phyloP scores from a whole-genome alignment of 2,113 vertebrate genomes.

The Oophaga pumilio region DNA sequence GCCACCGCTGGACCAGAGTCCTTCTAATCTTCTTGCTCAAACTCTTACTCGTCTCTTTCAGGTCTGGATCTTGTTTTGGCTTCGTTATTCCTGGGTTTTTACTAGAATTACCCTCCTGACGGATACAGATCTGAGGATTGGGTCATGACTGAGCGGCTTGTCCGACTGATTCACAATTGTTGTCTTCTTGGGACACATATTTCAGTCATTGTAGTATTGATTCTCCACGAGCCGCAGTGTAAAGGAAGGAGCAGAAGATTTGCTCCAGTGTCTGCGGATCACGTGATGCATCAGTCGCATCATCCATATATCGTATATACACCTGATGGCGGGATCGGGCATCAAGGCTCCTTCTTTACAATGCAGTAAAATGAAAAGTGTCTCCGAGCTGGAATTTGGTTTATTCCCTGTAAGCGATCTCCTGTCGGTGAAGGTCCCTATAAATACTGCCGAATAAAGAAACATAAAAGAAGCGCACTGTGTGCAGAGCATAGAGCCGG shows the following conservation, averaged over 20 bases:
- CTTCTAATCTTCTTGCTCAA: too few species aligned
- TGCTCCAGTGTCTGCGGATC: not conserved
- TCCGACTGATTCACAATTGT: not conserved
- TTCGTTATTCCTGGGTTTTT: not conserved
- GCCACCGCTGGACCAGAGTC: too few species aligned
- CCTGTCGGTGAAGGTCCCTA: not conserved
- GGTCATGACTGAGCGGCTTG: not conserved
- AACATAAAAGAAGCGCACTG: not conserved
- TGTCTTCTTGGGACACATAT: not conserved
- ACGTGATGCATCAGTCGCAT: not conserved
- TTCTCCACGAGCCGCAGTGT: not conserved
- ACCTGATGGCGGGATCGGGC: not conserved
- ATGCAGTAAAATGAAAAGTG: constrained; percentile 15
- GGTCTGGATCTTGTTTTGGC: not conserved
- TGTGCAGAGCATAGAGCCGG: too few species aligned
- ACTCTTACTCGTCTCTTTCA: too few species aligned
- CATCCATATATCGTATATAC: not conserved
- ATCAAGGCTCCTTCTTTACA: not conserved
- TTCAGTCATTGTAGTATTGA: not conserved
- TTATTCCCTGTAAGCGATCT: not conserved
- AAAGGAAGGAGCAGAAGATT: not conserved
- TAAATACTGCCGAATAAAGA: constrained; percentile 4
- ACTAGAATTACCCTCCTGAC: not conserved
- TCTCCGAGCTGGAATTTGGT: not conserved
- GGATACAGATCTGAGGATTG: not conserved